Conservation (phyloP, 1,140 invertebrate genomes). For the Pseudomyrmex gracilis region DNA sequence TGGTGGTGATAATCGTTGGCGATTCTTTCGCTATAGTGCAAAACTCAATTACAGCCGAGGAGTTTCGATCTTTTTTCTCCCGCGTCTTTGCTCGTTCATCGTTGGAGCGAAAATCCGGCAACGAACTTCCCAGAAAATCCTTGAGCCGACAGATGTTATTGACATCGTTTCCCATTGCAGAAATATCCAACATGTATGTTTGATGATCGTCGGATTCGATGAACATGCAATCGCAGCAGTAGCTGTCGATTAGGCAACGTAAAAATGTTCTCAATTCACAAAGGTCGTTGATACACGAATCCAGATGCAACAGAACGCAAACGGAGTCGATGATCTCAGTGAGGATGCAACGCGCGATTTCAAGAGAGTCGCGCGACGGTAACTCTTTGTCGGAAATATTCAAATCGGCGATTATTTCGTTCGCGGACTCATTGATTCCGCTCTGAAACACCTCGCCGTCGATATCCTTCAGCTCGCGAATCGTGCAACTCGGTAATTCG, state of each 20-base stretch:
- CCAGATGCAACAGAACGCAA: not conserved
- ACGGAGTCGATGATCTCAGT: constrained; percentile 38
- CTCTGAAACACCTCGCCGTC: constrained; percentile 77
- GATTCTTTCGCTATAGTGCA: constrained; percentile 41
- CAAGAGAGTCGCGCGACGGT: not conserved
- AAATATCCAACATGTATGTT: not conserved
- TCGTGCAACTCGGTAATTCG: constrained; percentile 72
- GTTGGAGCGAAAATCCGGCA: not conserved
- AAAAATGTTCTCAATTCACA: constrained; percentile 75
- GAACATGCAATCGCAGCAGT: constrained; percentile 16
- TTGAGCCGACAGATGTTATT: constrained; percentile 21
- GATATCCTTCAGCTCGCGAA: constrained; percentile 71
- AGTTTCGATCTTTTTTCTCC: constrained; percentile 25
- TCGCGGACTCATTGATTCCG: constrained; percentile 77
- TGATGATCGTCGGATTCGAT: not conserved
- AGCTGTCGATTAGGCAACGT: constrained; percentile 77
- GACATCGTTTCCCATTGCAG: not conserved
- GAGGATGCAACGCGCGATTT: not conserved
- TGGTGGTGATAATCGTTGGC: not conserved
- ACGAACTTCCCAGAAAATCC: constrained; percentile 24
- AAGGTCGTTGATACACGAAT: constrained; percentile 5
- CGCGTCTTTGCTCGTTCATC: not conserved
- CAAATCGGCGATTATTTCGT: constrained; percentile 81
- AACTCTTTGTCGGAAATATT: constrained; percentile 47
- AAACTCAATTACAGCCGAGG: constrained; percentile 54